A percentile compares a stretch with the other conserved stretches of the same genome.
phyloP scores from a whole-genome alignment of 2,113 vertebrate species.

The Gasterosteus nipponicus region DNA sequence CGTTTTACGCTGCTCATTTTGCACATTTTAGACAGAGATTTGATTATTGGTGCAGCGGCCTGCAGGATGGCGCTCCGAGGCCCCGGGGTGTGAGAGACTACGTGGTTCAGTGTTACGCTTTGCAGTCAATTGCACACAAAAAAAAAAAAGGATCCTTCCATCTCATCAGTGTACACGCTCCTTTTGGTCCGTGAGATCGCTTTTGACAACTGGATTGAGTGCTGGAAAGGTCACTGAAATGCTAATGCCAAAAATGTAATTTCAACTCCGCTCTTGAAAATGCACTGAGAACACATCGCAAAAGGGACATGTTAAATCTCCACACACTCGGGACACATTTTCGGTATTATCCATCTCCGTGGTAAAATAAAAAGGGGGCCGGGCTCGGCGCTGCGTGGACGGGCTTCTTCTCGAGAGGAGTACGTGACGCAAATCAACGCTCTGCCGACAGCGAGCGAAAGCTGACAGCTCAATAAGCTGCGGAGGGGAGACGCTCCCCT shows the following conservation, averaged over 20 bases:
- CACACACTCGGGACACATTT: conserved; percentile 22
- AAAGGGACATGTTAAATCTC: conserved; percentile 43
- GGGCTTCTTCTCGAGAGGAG: conserved; percentile 24
- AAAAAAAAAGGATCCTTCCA: conserved; percentile 4
- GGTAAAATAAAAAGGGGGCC: conserved; percentile 53
- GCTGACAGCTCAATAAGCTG: conserved; percentile 77
- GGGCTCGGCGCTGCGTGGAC: conserved; percentile 53
- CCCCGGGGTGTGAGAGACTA: neutral
- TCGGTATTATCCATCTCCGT: conserved; percentile 16
- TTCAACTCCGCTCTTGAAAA: conserved; percentile 46
- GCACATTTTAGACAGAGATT: neutral
- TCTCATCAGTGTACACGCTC: conserved; percentile 28
- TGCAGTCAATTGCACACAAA: conserved; percentile 6
- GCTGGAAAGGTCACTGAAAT: conserved; percentile 66
- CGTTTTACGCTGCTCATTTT: too few relatives aligned
- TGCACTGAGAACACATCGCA: conserved; percentile 27
- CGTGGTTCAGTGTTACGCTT: neutral
- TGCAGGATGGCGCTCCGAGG: neutral
- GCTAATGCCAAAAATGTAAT: conserved; percentile 54
- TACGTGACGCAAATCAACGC: conserved; percentile 64
- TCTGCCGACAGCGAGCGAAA: conserved; percentile 56
- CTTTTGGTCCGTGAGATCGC: conserved; percentile 5
- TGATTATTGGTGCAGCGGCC: neutral
- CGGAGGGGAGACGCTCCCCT: conserved; percentile 43
- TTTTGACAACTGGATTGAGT: conserved; percentile 49